Evolutionary conservation across 2,888 invertebrate genomes (phyloP), one percentile per base, ranked within the genome.

Genomic region (Peribatodes rhomboidaria): DNA sequence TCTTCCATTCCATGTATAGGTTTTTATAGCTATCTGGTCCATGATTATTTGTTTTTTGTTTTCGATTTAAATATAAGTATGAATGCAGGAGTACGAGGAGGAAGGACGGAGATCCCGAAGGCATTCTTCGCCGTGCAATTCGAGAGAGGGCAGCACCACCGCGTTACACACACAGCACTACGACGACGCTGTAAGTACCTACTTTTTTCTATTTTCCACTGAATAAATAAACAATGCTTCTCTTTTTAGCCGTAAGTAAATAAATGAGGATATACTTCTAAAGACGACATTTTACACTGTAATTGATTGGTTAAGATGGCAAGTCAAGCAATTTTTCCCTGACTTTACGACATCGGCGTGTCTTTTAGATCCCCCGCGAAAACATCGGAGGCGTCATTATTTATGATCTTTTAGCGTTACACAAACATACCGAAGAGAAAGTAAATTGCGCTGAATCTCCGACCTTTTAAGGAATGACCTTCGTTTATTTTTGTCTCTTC

Each of bases 51-150:
- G 2, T 31, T 16, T 27, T 31, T 53, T 20, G 10, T 27, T 37
- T 54, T 54, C 1, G 4, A 16, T 50, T n/a, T 50, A 65, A 10
- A 6, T 52, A 46, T 68, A 44, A 46, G 41, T 68, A 64, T 67
- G 61, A 41, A 55, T 75, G 68, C 91, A 96, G 96, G 96, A 96
- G 86, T 96, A 96, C 84, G 96, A 96, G 73, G 95, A 95, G 80
- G 95, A 95, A 80, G 94, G 94, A 31, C 80, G 92, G 70, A 83
- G 94, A 58, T 94, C 94, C 68, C 90, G 96, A 74, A 91, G 96
- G 69, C 96, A 96, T 87, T 96, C 96, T 50, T 96, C 96, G 70
- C 96, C 96, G 52, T 95, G 95, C 67, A 95, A 95, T 78, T 95
- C 96, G 27, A 89, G 95, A 74, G 94, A 95, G 73, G 96, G 95